Evolutionary conservation across 2,888 invertebrate species (phyloP), one percentile per base, ranked within the genome.

Genomic region (Volucella inflata): DNA sequence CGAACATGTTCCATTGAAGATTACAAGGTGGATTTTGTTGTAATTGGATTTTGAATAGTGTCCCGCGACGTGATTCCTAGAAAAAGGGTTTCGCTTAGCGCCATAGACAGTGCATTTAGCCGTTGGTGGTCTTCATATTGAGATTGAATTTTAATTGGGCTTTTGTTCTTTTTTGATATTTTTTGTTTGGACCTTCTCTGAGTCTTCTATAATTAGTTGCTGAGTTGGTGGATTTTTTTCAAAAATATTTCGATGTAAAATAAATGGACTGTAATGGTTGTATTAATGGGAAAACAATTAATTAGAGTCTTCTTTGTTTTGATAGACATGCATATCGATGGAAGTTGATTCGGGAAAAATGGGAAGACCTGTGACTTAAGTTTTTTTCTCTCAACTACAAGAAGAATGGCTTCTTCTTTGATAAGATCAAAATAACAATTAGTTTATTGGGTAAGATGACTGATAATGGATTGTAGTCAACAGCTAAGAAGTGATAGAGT

Each of bases 21-120:
- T 79, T 84, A 84, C 79, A 84, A 50, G 83, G 21, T 40, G 80
- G 62, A 70, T 67, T 67, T 71, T 60, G 55, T 77, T 60, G 82
- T 77, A 75, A 84, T 80, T 75, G 80, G 59, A 80, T 75, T 84
- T 80, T 84, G 84, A 80, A 75, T 79, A 42, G 74, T 64, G 74
- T 74, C 68, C 57, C 74, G 70, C 75, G 84, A 75, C 79, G 74
- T 48, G 68, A 72, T 84, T 84, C 84, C 14, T 44, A 48, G 82
- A 84, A 84, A 80, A 84, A 67, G 70, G 84, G 79, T 70, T 68
- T 78, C 12, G 38, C 6, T 17, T 57, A 72, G 55, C 83, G 67
- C 83, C 74, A 40, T 51, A 17, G 36, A 6, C 10, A 10, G 11
- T 16, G 10, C 9, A 10, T 11, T 9, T 44, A 40, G 17, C 75